These are phyloP conservation scores for Mechanitis mazaeus DNA, from an alignment of 2,888 invertebrate genomes.

Conservation along the genomic window DNA sequence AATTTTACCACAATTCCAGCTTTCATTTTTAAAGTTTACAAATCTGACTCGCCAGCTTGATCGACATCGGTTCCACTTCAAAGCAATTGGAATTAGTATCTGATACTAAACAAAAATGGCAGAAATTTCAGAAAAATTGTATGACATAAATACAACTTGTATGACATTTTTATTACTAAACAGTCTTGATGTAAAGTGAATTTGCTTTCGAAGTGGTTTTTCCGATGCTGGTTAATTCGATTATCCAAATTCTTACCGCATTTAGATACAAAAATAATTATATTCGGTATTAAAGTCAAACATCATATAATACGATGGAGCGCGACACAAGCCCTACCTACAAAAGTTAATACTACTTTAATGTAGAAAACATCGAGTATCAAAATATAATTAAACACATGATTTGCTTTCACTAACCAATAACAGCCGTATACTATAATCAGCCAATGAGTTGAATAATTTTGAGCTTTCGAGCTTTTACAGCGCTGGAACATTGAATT, in stretches of 20 bases:
- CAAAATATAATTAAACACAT: constrained; percentile 74
- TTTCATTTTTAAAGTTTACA: constrained; percentile 14
- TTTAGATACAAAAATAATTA: constrained; percentile 33
- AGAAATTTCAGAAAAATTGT: too few species aligned
- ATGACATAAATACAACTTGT: too few species aligned
- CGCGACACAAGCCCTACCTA: constrained; percentile 54
- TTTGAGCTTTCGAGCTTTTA: constrained; percentile 49
- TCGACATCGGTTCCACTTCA: constrained; percentile 23
- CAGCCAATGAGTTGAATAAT: constrained; percentile 68
- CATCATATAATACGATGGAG: constrained; percentile 57
- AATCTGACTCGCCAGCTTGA: constrained; percentile 20
- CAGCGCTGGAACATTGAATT: constrained; percentile 44
- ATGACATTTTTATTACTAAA: constrained; percentile 3
- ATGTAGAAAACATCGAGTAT: constrained; percentile 76
- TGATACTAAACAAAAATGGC: not conserved
- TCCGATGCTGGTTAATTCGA: constrained; percentile 38
- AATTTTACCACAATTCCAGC: constrained; percentile 30
- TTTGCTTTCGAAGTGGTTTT: constrained; percentile 15
- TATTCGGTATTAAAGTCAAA: constrained; percentile 32
- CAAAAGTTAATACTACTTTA: constrained; percentile 60
- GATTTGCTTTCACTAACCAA: constrained; percentile 75
- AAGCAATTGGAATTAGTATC: not conserved
- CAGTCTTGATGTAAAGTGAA: constrained; percentile 23
- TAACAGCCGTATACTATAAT: constrained; percentile 75
- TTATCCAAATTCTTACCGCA: constrained; percentile 48